phyloP scores from a whole-genome alignment of 2,888 invertebrate genomes.

The Drosophila incognita region DNA sequence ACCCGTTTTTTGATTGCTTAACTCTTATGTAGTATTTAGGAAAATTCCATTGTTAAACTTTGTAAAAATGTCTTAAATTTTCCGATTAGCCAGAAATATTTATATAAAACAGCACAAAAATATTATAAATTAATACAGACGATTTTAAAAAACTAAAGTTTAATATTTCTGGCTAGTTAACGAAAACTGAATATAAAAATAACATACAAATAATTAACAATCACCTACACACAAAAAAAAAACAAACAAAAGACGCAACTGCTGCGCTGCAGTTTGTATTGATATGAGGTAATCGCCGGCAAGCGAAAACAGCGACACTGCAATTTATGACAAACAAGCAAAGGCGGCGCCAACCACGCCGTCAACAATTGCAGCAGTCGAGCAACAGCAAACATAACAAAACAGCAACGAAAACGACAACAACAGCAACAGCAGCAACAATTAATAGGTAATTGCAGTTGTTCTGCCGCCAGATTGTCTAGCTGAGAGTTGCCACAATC shows the following conservation, averaged over 20 bases:
- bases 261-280: conserved; percentile 53
- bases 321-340: conserved; percentile 70
- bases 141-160: not conserved
- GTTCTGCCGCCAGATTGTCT: conserved; percentile 57
- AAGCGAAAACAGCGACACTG: conserved; percentile 46
- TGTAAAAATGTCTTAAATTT: conserved; percentile 1
- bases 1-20: conserved; percentile 49
- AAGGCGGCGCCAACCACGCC: conserved; percentile 60
- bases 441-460: conserved; percentile 74
- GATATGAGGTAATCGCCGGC: conserved; percentile 59
- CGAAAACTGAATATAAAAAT: conserved; percentile 12
- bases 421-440: conserved; percentile 46
- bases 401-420: conserved; percentile 32
- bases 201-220: conserved; percentile 26
- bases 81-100: conserved; percentile 7
- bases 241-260: conserved; percentile 40
- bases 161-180: not conserved
- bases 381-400: conserved; percentile 29
- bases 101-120: not conserved
- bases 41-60: conserved; percentile 6
- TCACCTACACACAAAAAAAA: conserved; percentile 37
- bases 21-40: conserved; percentile 4
- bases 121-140: not conserved
- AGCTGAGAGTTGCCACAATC: conserved; percentile 58
- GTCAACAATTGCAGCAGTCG: conserved; percentile 52